phyloP scores from a whole-genome alignment of 2,888 invertebrate genomes.

The Busseola fusca region DNA sequence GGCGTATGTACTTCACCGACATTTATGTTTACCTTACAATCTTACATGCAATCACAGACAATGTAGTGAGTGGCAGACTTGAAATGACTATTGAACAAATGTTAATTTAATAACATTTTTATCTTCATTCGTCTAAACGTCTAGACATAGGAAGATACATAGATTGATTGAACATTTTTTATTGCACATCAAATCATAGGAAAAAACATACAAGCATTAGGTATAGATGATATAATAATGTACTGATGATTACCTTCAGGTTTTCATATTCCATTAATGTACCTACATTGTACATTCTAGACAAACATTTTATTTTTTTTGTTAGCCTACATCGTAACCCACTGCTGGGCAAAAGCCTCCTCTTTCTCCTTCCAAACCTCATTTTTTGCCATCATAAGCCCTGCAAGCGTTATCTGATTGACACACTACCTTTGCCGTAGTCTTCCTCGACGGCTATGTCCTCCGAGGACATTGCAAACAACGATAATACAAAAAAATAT shows the following conservation, averaged over 20 bases:
- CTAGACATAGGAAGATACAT: not conserved
- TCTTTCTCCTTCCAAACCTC: not conserved
- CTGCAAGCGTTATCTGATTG: not conserved
- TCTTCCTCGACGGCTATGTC: not conserved
- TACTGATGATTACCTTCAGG: not conserved
- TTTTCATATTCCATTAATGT: not conserved
- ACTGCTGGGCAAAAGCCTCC: not conserved
- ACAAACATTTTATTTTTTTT: not conserved
- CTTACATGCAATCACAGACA: conserved; percentile 9
- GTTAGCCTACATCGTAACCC: not conserved
- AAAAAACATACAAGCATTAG: not conserved
- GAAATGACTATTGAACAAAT: conserved; percentile 14
- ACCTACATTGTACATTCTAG: not conserved
- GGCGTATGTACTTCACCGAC: conserved; percentile 38
- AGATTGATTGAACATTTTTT: not conserved
- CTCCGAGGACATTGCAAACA: too few species aligned
- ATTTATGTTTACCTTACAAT: conserved; percentile 24
- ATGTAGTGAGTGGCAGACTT: not conserved
- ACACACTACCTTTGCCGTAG: not conserved
- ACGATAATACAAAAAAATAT: not conserved
- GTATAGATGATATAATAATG: too few species aligned
- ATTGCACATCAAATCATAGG: not conserved
- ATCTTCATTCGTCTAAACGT: not conserved
- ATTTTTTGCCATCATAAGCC: not conserved
- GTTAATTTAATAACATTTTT: conserved; percentile 4